Conservation (phyloP, 2,113 vertebrate species). For the Xiphias gladius region DNA sequence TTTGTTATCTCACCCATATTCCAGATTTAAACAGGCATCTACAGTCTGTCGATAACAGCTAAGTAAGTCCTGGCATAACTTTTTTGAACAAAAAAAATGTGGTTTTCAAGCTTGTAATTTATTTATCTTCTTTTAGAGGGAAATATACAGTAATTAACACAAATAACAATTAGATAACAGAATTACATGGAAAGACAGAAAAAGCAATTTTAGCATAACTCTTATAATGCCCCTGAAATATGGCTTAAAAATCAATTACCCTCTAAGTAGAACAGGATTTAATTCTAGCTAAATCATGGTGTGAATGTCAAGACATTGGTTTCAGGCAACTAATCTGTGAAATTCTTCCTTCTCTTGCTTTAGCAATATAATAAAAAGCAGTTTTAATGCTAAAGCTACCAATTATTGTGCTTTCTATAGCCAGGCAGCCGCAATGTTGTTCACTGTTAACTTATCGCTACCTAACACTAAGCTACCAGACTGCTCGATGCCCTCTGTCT, state of each 20-base stretch:
- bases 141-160: neutral
- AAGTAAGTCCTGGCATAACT: neutral
- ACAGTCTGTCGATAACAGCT: too few relatives aligned
- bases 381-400: too few relatives aligned
- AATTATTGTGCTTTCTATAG: too few relatives aligned
- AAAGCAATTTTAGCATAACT: neutral
- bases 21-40: neutral
- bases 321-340: too few relatives aligned
- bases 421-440: neutral
- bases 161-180: neutral
- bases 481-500: neutral
- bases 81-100: neutral
- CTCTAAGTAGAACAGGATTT: neutral
- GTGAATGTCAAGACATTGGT: too few relatives aligned
- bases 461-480: too few relatives aligned
- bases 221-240: constrained; percentile 2
- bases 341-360: too few relatives aligned
- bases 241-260: neutral
- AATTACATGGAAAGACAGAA: neutral
- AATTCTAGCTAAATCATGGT: too few relatives aligned
- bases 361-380: too few relatives aligned
- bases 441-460: too few relatives aligned
- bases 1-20: neutral
- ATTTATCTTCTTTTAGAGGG: neutral
- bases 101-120: neutral